A percentile compares a stretch with the other conserved stretches of the same genome.
These are phyloP conservation scores for Polypedilum vanderplanki DNA, from an alignment of 1,140 invertebrate species.

Conservation along the genomic window DNA sequence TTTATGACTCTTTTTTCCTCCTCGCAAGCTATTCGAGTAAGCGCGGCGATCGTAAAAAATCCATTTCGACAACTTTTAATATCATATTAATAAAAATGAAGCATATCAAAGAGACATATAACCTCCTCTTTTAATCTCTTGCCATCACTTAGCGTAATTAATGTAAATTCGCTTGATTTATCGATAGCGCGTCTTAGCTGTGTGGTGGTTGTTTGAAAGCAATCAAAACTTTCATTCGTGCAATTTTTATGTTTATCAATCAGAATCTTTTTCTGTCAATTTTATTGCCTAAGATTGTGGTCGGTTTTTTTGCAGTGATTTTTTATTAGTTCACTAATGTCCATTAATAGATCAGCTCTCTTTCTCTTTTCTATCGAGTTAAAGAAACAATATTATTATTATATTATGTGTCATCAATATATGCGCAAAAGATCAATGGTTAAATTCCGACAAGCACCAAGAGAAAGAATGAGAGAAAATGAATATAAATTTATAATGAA, in stretches of 20 bases:
- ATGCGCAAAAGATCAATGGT: slow-evolving; percentile 3
- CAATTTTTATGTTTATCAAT: too few species aligned
- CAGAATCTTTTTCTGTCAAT: too few species aligned
- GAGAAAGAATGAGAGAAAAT: background rate
- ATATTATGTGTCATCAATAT: background rate
- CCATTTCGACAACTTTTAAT: slow-evolving; percentile 25
- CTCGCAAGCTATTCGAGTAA: background rate
- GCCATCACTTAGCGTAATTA: slow-evolving; percentile 26
- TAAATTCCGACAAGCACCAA: background rate
- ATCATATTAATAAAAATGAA: background rate
- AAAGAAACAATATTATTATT: background rate
- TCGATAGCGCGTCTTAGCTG: slow-evolving; percentile 6
- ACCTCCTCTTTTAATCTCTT: too few species aligned
- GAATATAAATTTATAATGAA: background rate
- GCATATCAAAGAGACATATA: slow-evolving; percentile 27
- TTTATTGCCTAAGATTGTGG: too few species aligned
- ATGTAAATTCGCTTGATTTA: slow-evolving; percentile 22
- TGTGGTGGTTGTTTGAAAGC: background rate
- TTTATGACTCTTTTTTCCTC: slow-evolving; percentile 13
- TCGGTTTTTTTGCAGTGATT: too few species aligned
- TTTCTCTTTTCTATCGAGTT: background rate
- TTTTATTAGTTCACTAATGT: background rate
- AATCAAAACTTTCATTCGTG: background rate
- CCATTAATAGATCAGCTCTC: slow-evolving; percentile 12
- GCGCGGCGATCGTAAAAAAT: slow-evolving; percentile 19